These are phyloP conservation scores for Slavum lentiscoides DNA, from an alignment of 2,888 invertebrate genomes.

Conservation along the genomic window DNA sequence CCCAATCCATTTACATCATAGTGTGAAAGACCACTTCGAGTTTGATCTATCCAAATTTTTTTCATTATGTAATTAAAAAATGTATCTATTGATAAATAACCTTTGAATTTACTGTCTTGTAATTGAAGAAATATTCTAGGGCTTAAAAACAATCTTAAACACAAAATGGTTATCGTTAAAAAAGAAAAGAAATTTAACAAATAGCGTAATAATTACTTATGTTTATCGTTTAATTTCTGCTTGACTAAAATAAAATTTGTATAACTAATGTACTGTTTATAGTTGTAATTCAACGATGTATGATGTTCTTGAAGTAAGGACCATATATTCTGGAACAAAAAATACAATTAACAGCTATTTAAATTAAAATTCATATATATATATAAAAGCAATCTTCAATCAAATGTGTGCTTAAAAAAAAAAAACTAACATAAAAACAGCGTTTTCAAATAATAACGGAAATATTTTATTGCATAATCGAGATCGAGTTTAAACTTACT, in stretches of 20 bases:
- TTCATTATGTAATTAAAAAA: constrained; percentile 95
- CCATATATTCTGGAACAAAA: constrained; percentile 38
- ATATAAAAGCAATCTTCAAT: too few relatives aligned
- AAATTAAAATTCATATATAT: too few relatives aligned
- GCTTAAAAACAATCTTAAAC: constrained; percentile 26
- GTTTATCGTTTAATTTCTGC: constrained; percentile 28
- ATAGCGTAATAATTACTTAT: constrained; percentile 14
- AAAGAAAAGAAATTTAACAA: too few relatives aligned
- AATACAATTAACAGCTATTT: not conserved
- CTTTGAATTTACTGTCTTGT: constrained; percentile 93
- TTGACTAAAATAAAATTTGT: constrained; percentile 33
- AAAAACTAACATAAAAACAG: too few relatives aligned
- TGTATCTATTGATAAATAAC: constrained; percentile 85
- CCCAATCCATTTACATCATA: constrained; percentile 94
- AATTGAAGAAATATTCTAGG: constrained; percentile 77
- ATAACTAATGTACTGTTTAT: constrained; percentile 33
- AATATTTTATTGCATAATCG: too few relatives aligned
- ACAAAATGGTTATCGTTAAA: too few relatives aligned
- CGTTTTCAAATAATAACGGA: too few relatives aligned
- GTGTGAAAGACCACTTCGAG: constrained; percentile 86
- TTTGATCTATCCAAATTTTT: constrained; percentile 93
- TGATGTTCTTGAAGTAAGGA: constrained; percentile 37
- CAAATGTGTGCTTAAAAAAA: too few relatives aligned
- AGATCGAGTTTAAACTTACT: not conserved
- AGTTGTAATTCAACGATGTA: not conserved